Evolutionary conservation across 2,888 invertebrate genomes (phyloP), one percentile per base, ranked within the genome.

Genomic region (Agriopis aurantiaria): DNA sequence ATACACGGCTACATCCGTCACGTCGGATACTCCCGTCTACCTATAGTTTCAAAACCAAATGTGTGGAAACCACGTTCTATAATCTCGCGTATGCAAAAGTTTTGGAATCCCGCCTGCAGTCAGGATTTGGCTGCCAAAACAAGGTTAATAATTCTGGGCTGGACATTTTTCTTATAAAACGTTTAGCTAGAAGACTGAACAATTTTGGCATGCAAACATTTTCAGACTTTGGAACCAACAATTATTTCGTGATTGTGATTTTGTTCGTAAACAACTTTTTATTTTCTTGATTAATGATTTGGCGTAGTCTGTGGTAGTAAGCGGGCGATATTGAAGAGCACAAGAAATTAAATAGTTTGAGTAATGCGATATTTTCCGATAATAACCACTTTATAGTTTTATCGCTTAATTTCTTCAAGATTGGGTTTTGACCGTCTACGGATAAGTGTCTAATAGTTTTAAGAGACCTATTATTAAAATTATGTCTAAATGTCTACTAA

Each of bases 121-220:
- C 59, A 60, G 57, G 57, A 68, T 49, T 55, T 62, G 62, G 66
- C 66, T 75, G 69, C 69, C 71, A 73, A 73, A 75, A 73, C 68
- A 68, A 71, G 56, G 71, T 71, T 61, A 61, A 43, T 53, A 60
- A 60, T 49, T 56, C 48, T 52, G 17, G 55, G 61, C 48, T 52
- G 17, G 55, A 58, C 41, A 73, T 70, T 73, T 75, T 68, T 70
- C 66, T 65, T 62, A 65, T 60, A 60, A 68, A 66, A 56, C 46
- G 48, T 62, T 66, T 33, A 33, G 33, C 64, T 8, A 65, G 58
- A 68, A 68, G 65, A 23, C 45, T 12, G 43, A 55, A 55, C 41
- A 60, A 55, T 53, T 45, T 55, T 59, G 45, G 33, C 60, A 12
- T 55, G 41, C 48, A 65, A 60, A 66, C 49, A 41, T 55, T 53